Percentiles rank a stretch among this genome's conserved stretches.
Conservation (phyloP, 1,140 invertebrate genomes). For the Portunus trituberculatus region DNA sequence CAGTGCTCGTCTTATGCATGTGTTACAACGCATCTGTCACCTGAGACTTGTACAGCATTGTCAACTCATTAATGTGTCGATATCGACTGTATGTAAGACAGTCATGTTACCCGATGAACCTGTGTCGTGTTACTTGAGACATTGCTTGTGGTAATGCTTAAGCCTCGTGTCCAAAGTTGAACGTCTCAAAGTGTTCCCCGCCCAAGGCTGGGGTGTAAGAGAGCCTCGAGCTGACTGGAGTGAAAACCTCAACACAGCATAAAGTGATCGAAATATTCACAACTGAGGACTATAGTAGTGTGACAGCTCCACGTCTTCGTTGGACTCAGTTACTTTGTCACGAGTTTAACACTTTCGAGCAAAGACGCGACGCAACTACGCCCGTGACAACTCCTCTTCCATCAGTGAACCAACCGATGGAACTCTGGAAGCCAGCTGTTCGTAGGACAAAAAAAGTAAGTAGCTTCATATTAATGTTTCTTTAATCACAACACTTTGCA, state of each 20-base stretch:
- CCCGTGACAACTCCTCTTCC: neutral
- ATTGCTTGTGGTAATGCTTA: neutral
- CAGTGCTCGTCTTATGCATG: conserved; percentile 45
- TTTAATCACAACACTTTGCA: neutral
- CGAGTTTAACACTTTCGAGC: neutral
- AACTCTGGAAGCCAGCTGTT: conserved; percentile 67
- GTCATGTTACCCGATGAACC: neutral
- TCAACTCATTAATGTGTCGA: neutral
- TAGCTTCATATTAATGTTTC: neutral
- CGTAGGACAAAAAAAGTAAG: conserved; percentile 72
- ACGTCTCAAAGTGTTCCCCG: neutral
- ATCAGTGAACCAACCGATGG: conserved; percentile 61
- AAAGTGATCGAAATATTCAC: neutral
- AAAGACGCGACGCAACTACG: neutral
- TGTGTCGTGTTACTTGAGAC: neutral
- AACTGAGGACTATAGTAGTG: neutral
- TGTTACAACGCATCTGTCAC: conserved; percentile 56
- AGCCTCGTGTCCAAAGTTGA: neutral
- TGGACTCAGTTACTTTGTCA: neutral
- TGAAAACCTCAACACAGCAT: neutral
- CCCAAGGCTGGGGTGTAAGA: neutral
- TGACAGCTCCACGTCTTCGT: neutral
- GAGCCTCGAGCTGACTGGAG: neutral
- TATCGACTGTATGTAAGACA: neutral
- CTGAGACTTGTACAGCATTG: conserved; percentile 1